phyloP scores from a whole-genome alignment of 2,888 invertebrate genomes.

The Lottia scabra region DNA sequence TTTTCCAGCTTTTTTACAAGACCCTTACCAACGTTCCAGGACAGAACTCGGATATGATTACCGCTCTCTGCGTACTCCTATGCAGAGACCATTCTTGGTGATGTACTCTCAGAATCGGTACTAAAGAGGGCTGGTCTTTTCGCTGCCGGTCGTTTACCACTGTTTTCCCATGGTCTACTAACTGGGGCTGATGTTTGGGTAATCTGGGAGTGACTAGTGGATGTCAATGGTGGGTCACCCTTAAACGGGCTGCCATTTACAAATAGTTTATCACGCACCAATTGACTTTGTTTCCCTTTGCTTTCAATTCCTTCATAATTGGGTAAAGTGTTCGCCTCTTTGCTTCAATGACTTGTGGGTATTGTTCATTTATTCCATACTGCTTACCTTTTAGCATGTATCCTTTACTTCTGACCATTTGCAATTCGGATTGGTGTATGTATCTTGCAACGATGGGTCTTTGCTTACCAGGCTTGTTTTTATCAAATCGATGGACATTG shows the following conservation, averaged over 20 bases:
- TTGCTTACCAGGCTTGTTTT: not conserved
- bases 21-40: not conserved
- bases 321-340: not conserved
- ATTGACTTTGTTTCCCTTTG: not conserved
- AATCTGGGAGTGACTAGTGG: too few species aligned
- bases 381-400: not conserved
- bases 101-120: not conserved
- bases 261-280: not conserved
- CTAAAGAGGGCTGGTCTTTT: not conserved
- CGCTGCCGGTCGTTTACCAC: not conserved
- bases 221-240: not conserved
- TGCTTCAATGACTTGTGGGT: not conserved
- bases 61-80: not conserved
- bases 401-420: not conserved
- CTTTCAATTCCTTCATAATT: not conserved
- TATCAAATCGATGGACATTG: not conserved
- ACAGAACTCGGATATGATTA: not conserved
- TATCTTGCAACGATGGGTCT: not conserved
- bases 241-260: not conserved
- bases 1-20: not conserved
- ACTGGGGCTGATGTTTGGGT: not conserved
- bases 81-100: not conserved
- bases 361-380: not conserved
- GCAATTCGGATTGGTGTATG: not conserved
- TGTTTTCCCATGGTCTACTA: not conserved